Conservation (phyloP, 2,888 invertebrate species). For the Oasisia sp. region DNA sequence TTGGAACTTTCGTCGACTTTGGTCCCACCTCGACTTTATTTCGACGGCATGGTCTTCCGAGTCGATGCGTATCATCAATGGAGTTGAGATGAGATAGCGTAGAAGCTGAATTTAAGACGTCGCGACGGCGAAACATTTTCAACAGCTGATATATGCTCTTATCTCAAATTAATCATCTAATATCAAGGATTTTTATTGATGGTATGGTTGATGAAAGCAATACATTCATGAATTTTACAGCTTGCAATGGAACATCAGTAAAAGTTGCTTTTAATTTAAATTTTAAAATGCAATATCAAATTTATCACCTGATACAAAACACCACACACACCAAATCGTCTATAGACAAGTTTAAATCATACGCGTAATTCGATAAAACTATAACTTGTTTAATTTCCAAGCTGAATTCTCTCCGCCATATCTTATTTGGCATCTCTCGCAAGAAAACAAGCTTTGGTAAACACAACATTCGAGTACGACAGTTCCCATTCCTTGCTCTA, state of each 20-base stretch:
- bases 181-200: not conserved
- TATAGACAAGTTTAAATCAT: not conserved
- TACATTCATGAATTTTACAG: not conserved
- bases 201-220: not conserved
- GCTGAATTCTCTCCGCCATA: not conserved
- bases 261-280: not conserved
- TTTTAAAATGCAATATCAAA: not conserved
- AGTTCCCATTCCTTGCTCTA: not conserved
- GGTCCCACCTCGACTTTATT: too few species aligned
- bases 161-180: not conserved
- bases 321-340: not conserved
- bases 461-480: not conserved
- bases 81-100: too few species aligned
- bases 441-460: conserved; percentile 4
- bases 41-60: too few species aligned
- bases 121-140: too few species aligned
- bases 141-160: not conserved
- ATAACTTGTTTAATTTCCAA: not conserved
- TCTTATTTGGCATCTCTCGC: not conserved
- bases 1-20: too few species aligned
- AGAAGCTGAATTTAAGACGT: too few species aligned
- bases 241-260: not conserved
- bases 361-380: not conserved
- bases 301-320: conserved; percentile 13
- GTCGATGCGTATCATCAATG: too few species aligned